Evolutionary conservation across 2,888 invertebrate genomes (phyloP), one percentile per base, ranked within the genome.

Genomic region (Phengaris arion): DNA sequence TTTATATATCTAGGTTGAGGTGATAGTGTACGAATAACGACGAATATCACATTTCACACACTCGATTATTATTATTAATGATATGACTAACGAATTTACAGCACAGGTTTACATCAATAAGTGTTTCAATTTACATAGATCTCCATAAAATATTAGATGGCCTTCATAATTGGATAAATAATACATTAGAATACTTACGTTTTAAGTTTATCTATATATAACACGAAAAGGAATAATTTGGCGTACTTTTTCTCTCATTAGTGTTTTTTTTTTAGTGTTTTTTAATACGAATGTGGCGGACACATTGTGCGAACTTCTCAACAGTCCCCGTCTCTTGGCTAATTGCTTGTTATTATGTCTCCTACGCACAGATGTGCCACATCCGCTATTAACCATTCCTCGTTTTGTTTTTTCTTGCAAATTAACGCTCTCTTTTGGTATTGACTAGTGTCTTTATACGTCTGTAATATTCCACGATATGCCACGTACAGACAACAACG

Each of bases 311-410:
- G 93, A 92, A 91, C 86, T 46, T 48, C 51, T 84, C 79, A 78
- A 78, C 78, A 79, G 80, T 79, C 85, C 84, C 83, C 81, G 83
- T 85, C 87, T 85, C 85, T 87, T 88, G 82, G 88, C 90, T 92
- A 93, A 93, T 93, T 92, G 89, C 90, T 88, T 86, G 86, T 90
- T 89, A 91, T 90, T 90, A 88, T 89, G 90, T 88, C 90, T 87
- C 88, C 87, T 85, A 86, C 83, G 82, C 87, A 88, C 93, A 93
- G 89, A 93, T 93, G 93, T 89, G 89, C 87, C 85, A 91, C 93
- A 93, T 93, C 93, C 93, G 93, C 83, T 89, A 84, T 78, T 83
- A 83, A 78, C 77, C 78, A 79, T 81, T 82, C 78, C 77, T 78
- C 74, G 79, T 82, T 85, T 85, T 82, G 85, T 85, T 84, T 84